A percentile compares a stretch with the other conserved stretches of the same genome.
Evolutionary conservation across 2,888 invertebrate genomes (phyloP).

Genomic region (Craniophora ligustri): DNA sequence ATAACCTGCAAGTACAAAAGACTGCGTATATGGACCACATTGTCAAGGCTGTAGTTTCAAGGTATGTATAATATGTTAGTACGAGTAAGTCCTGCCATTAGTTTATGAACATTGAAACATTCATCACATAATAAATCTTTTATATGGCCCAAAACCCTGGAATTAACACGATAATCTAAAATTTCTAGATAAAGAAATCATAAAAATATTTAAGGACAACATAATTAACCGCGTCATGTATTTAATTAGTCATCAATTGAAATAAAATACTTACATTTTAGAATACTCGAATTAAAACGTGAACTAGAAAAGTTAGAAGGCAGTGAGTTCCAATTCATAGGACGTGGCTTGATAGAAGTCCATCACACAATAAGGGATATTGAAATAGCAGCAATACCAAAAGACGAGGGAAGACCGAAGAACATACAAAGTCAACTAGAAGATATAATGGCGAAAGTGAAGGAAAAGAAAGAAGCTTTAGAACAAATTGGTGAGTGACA

Average conservation of each 20-base stretch:
- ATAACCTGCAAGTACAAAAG: slow-evolving; percentile 78
- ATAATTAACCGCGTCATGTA: too few relatives aligned
- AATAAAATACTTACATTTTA: slow-evolving; percentile 46
- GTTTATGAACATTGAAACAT: background rate
- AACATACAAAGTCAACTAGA: slow-evolving; percentile 56
- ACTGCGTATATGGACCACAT: slow-evolving; percentile 61
- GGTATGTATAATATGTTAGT: slow-evolving; percentile 56
- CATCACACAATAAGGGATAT: slow-evolving; percentile 65
- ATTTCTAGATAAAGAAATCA: too few relatives aligned
- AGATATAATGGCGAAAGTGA: slow-evolving; percentile 54
- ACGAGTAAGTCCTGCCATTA: background rate
- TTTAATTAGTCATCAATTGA: too few relatives aligned
- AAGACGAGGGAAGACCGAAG: slow-evolving; percentile 55
- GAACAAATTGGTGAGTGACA: slow-evolving; percentile 30
- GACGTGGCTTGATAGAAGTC: slow-evolving; percentile 61
- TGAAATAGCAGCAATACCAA: slow-evolving; percentile 61
- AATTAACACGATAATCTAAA: too few relatives aligned
- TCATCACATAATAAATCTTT: too few relatives aligned
- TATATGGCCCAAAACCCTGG: too few relatives aligned
- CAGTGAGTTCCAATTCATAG: slow-evolving; percentile 64
- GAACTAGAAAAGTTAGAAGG: slow-evolving; percentile 68
- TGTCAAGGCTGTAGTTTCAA: slow-evolving; percentile 61
- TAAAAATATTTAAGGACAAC: too few relatives aligned
- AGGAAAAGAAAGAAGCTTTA: slow-evolving; percentile 49
- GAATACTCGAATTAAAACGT: slow-evolving; percentile 74